Conservation (phyloP, 2,113 vertebrate species). For the Theristicus caerulescens region DNA sequence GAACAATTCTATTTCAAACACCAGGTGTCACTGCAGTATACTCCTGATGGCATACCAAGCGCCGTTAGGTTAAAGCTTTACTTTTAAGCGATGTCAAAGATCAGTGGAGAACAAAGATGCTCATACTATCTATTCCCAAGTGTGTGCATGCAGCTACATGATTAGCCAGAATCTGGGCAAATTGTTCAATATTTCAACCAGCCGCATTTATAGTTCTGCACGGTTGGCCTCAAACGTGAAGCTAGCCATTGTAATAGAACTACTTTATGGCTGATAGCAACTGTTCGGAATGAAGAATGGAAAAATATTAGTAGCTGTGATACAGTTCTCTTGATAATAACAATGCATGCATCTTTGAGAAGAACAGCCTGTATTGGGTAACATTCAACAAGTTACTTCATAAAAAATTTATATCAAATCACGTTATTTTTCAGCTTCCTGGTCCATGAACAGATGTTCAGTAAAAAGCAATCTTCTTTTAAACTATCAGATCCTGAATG, state of each 20-base stretch:
- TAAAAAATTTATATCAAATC: background rate
- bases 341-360: background rate
- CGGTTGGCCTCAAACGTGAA: background rate
- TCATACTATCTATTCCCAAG: background rate
- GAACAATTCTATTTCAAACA: constrained; percentile 22
- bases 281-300: background rate
- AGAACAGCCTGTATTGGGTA: background rate
- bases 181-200: background rate
- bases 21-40: constrained; percentile 61
- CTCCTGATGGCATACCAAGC: background rate
- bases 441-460: background rate
- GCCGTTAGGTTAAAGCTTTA: background rate
- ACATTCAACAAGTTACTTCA: background rate
- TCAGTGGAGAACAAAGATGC: background rate
- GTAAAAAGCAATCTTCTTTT: background rate
- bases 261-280: background rate
- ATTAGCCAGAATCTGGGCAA: background rate
- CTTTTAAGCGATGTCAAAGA: background rate
- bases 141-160: background rate
- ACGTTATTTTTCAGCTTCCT: background rate
- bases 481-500: background rate
- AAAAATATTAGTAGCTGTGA: background rate
- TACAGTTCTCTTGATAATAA: background rate
- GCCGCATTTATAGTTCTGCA: background rate
- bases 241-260: background rate